Evolutionary conservation across 2,888 invertebrate genomes (phyloP).

Genomic region (Calephelis perditalis): DNA sequence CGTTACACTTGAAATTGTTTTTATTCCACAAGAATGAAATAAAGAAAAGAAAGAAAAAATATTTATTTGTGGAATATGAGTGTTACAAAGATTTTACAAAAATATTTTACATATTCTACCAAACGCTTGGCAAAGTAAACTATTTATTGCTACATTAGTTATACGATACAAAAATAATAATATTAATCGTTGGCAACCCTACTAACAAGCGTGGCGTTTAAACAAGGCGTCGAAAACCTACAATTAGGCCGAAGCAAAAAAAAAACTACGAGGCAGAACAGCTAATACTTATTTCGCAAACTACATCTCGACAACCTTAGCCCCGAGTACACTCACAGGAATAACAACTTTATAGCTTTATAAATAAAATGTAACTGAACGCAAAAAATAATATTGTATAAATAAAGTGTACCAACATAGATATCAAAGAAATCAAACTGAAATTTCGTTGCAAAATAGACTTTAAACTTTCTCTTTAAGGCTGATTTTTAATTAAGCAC

Average conservation of each 20-base stretch:
- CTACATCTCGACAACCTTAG: slow-evolving; percentile 45
- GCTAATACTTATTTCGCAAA: slow-evolving; percentile 67
- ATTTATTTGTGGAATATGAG: no score
- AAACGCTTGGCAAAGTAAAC: no score
- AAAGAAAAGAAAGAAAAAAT: no score
- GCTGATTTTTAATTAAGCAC: background rate
- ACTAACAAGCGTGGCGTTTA: slow-evolving; percentile 46
- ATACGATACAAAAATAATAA: slow-evolving; percentile 1
- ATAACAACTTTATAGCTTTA: slow-evolving; percentile 33
- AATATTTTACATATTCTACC: background rate
- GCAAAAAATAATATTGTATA: slow-evolving; percentile 15
- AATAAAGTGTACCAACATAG: slow-evolving; percentile 12
- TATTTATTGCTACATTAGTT: no score
- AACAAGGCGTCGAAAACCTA: slow-evolving; percentile 73
- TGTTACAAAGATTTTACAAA: no score
- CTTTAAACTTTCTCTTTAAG: background rate
- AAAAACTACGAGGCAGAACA: slow-evolving; percentile 44
- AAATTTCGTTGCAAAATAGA: background rate
- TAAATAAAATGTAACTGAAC: slow-evolving; percentile 3
- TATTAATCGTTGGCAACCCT: slow-evolving; percentile 43
- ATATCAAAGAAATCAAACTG: background rate
- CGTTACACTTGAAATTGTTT: no score
- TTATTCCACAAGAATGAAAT: no score
- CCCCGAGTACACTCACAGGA: slow-evolving; percentile 24
- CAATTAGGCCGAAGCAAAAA: slow-evolving; percentile 65